Conservation (phyloP, 2,113 vertebrate genomes). For the Chiloscyllium plagiosum region DNA sequence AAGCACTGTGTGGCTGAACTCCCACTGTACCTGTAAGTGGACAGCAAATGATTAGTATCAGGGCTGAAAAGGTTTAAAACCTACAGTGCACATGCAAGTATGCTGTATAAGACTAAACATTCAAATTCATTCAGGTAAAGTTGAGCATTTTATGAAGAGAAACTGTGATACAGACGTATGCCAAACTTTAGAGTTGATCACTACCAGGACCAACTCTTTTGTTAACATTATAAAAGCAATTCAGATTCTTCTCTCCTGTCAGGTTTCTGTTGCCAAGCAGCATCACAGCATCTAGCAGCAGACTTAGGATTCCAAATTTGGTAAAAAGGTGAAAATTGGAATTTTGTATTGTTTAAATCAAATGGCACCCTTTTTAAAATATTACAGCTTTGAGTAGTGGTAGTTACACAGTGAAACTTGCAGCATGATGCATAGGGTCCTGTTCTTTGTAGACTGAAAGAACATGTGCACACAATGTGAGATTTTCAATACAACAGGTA, state of each 20-base stretch:
- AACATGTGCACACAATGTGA: too few species aligned
- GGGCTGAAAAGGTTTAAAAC: neutral
- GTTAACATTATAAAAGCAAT: neutral
- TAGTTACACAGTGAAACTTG: too few species aligned
- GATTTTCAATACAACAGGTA: too few species aligned
- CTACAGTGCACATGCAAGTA: neutral
- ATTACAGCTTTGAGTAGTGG: too few species aligned
- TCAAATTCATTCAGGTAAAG: neutral
- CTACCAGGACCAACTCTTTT: neutral
- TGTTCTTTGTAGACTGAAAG: too few species aligned
- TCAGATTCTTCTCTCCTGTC: neutral
- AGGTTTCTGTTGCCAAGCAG: neutral
- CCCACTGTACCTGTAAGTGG: slow-evolving; percentile 76
- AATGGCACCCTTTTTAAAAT: neutral
- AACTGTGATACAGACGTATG: neutral
- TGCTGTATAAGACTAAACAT: neutral
- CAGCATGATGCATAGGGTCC: too few species aligned
- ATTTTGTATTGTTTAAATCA: neutral
- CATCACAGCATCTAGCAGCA: neutral
- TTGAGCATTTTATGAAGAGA: neutral
- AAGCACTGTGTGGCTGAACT: slow-evolving; percentile 72
- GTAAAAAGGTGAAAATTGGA: neutral
- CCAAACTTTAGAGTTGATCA: neutral
- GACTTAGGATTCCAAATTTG: neutral
- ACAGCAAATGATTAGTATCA: neutral